phyloP scores from a whole-genome alignment of 2,888 invertebrate species.

The Orthosia gracilis region DNA sequence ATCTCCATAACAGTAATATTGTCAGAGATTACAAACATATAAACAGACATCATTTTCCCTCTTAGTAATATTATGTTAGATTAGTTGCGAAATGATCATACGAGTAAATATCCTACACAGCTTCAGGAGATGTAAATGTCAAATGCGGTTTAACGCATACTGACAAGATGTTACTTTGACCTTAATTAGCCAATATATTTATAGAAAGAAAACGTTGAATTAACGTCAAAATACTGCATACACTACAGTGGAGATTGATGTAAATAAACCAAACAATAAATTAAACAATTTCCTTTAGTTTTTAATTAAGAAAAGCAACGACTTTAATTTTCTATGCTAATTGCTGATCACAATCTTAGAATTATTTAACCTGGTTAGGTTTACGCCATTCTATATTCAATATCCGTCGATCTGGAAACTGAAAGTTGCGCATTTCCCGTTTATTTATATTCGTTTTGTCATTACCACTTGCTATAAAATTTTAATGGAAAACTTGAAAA shows the following conservation, averaged over 20 bases:
- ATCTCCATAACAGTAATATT: too few species aligned
- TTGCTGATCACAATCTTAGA: too few species aligned
- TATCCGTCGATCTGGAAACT: constrained; percentile 14
- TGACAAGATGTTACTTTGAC: background rate
- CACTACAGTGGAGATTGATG: too few species aligned
- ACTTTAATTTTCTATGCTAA: background rate
- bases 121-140: constrained; percentile 39
- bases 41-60: too few species aligned
- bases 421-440: constrained; percentile 31
- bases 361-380: constrained; percentile 15
- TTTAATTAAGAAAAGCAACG: background rate
- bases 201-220: background rate
- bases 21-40: too few species aligned
- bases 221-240: too few species aligned
- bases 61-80: too few species aligned
- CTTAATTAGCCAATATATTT: too few species aligned
- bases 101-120: constrained; percentile 13
- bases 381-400: constrained; percentile 16
- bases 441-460: background rate
- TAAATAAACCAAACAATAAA: background rate
- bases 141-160: constrained; percentile 28
- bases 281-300: background rate
- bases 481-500: background rate
- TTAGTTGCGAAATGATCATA: too few species aligned
- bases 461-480: background rate